These are phyloP conservation scores for Holcopasites calliopsidis DNA, from an alignment of 1,140 invertebrate species.

Conservation along the genomic window DNA sequence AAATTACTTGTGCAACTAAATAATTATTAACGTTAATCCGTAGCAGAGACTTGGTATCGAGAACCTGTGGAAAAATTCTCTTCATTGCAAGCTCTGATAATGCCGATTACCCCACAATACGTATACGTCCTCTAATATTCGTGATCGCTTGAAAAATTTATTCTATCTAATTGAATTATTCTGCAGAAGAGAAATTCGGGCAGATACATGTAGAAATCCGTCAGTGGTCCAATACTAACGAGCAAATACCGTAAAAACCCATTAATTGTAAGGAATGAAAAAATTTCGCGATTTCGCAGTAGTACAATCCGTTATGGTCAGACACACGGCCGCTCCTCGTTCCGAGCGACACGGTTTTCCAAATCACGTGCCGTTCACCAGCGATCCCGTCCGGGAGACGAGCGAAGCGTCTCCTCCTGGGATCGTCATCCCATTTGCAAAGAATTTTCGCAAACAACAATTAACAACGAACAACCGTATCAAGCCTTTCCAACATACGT, in stretches of 20 bases:
- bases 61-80: too few relatives aligned
- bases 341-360: constrained; percentile 1
- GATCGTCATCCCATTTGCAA: constrained; percentile 12
- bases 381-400: constrained; percentile 6
- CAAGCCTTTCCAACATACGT: constrained; percentile 41
- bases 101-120: too few relatives aligned
- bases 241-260: neutral
- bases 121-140: too few relatives aligned
- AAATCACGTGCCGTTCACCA: neutral
- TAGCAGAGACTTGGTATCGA: neutral
- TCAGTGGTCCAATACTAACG: too few relatives aligned
- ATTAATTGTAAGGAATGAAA: neutral
- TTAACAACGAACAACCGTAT: neutral
- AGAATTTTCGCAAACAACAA: constrained; percentile 29
- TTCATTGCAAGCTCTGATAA: too few relatives aligned
- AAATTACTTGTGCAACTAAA: too few relatives aligned
- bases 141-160: too few relatives aligned
- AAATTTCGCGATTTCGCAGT: neutral
- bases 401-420: constrained; percentile 11
- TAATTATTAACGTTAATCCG: too few relatives aligned
- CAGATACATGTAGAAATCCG: too few relatives aligned
- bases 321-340: neutral
- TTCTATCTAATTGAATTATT: too few relatives aligned
- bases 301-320: neutral
- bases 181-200: too few relatives aligned